Evolutionary conservation across 2,888 invertebrate species (phyloP), one percentile per base, ranked within the genome.

Genomic region (Vannuccia rotundouncinata): DNA sequence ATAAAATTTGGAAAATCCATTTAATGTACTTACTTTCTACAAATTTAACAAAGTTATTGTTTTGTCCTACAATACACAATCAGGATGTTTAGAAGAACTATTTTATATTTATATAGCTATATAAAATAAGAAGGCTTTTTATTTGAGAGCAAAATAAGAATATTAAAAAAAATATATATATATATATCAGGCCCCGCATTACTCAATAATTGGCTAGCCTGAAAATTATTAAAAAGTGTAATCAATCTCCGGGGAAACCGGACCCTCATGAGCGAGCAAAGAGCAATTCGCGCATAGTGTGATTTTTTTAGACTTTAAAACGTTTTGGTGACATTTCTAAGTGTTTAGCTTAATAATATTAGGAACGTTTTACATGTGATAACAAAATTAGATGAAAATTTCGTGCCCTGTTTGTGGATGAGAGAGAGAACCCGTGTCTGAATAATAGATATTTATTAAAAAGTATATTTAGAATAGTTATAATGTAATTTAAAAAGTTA

Each of bases 321-420:
- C 66, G 66, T 66, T 66, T 66, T 66, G 66, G 66, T 66, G 66
- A 66, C 66, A 66, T 66, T 66, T 66, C 66, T 27, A 66, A 66
- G 66, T 66, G 66, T 66, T 66, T 66, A 66, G 66, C 66, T 66
- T 66, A 66, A 66, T 66, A 66, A 66, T 66, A 66, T 66, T 66
- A 17, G 66, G 66, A 66, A 66, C 66, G 66, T 66, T 66, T 66
- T 66, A 66, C 66, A 66, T 66, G 66, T 66, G 66, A 66, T 66
- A 66, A 66, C 66, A 66, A 66, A 66, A 66, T 66, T 66, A 66
- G 66, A 66, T 66, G 66, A 66, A 66, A 66, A 66, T 66, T 66
- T 66, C 66, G 66, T 22, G 66, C 66, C 66, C 66, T 66, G 66
- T 66, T 66, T 66, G 66, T 66, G 66, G 66, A 66, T 66, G 66